Evolutionary conservation across 2,797 vertebrate species (phyloP), one percentile per base, ranked within the genome.

Genomic region (Urosaurus nigricauda): DNA sequence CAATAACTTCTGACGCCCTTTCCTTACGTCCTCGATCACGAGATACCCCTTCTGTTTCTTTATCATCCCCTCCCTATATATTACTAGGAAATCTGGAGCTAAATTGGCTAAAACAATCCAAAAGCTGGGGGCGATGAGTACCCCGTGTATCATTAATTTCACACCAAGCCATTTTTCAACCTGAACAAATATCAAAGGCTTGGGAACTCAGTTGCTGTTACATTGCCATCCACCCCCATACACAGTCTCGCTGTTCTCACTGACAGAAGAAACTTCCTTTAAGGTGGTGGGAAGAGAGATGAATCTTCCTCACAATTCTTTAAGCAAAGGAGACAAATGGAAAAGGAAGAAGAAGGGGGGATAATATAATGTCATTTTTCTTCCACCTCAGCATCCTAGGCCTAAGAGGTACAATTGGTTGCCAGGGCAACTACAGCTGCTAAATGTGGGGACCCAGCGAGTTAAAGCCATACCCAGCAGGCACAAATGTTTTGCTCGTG

Each of bases 391-490:
- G 26, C 70, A 35, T 5, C n/a, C 12, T 2, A 77, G 86, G 73
- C 81, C 80, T 51, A 40, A 78, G 56, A 89, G 84, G 84, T 75
- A 82, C 70, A 21, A 65, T 68, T 24, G n/a, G 88, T 89, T 89
- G 78, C 79, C 60, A 53, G 58, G 84, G 88, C 78, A 86, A 89
- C 88, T 2, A 6, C 29, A 16, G 79, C 71, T 43, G 43, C 58
- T 53, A 80, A 80, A 80, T 63, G 40, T 32, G 68, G 65, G 77
- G 68, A 6, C 37, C 8, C 51, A 47, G 56, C 13, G 37, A 24
- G 82, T 79, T 84, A 29, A 75, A 89, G 65, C 11, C n/a, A 21
- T 35, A 73, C 88, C 88, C 84, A 75, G 70, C 70, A 47, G 84
- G 71, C 40, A 65, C 63, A 16, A 53, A 24, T 12, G 77, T 77